These are phyloP conservation scores for Drosophila kikkawai DNA, from an alignment of 1,140 invertebrate genomes.

Conservation along the genomic window DNA sequence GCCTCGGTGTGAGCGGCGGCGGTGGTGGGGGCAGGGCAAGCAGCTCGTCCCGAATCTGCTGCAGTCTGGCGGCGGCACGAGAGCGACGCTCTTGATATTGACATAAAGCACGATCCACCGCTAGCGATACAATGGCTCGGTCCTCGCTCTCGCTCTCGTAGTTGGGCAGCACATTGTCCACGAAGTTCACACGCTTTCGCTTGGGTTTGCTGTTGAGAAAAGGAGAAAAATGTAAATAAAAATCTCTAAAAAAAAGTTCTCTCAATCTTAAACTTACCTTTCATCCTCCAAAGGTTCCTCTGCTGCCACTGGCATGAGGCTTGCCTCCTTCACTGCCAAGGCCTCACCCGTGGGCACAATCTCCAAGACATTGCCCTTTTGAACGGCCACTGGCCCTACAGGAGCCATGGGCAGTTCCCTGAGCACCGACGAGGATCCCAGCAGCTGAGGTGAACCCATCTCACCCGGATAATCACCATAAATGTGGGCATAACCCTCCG, in stretches of 20 bases:
- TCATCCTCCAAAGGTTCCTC: constrained; percentile 52
- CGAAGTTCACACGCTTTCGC: constrained; percentile 76
- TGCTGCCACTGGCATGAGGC: neutral
- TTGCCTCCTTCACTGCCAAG: neutral
- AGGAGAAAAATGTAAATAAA: neutral
- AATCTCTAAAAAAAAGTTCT: too few species aligned
- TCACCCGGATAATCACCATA: constrained; percentile 30
- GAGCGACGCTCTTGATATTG: constrained; percentile 36
- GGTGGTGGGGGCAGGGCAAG: constrained; percentile 53
- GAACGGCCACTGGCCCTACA: constrained; percentile 65
- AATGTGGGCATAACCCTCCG: constrained; percentile 33
- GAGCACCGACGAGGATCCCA: constrained; percentile 18
- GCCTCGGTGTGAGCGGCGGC: constrained; percentile 50
- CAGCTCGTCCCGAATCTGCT: constrained; percentile 54
- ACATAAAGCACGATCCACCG: constrained; percentile 53
- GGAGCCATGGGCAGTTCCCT: constrained; percentile 38
- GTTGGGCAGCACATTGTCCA: constrained; percentile 73
- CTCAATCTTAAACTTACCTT: constrained; percentile 27
- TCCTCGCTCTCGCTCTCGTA: constrained; percentile 78
- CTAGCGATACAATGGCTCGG: constrained; percentile 49
- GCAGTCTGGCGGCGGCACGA: constrained; percentile 44
- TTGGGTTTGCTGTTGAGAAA: constrained; percentile 57
- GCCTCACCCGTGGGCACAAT: constrained; percentile 67
- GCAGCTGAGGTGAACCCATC: constrained; percentile 5
- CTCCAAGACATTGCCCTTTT: constrained; percentile 81